Evolutionary conservation across 2,797 vertebrate species (phyloP).

Genomic region (Diplodus puntazzo): DNA sequence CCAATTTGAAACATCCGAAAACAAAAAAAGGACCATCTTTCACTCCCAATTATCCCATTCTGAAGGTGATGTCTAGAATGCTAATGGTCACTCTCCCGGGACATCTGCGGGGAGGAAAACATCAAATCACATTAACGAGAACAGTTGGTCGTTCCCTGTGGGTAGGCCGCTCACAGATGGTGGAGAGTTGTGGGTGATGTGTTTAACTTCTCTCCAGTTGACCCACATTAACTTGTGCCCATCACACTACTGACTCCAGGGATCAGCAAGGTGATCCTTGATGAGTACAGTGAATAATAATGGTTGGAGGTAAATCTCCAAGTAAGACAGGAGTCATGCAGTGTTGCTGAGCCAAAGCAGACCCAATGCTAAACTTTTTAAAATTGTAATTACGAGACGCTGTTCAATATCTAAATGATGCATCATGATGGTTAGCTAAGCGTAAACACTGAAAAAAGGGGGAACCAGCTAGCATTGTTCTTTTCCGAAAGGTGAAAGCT

Average conservation of each 20-base stretch:
- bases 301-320: neutral
- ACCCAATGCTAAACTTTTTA: neutral
- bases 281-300: slow-evolving; percentile 35
- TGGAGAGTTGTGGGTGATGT: slow-evolving; percentile 61
- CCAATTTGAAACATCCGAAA: slow-evolving; percentile 39
- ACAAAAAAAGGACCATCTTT: slow-evolving; percentile 42
- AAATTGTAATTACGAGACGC: too few species aligned
- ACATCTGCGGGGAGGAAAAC: slow-evolving; percentile 52
- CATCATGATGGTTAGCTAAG: neutral
- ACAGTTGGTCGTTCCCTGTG: slow-evolving; percentile 72
- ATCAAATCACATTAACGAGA: slow-evolving; percentile 73
- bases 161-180: slow-evolving; percentile 72
- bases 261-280: slow-evolving; percentile 43
- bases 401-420: neutral
- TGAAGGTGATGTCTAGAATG: slow-evolving; percentile 43
- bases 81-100: slow-evolving; percentile 68
- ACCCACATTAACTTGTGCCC: slow-evolving; percentile 66
- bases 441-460: neutral
- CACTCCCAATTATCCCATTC: slow-evolving; percentile 44
- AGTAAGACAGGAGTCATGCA: neutral
- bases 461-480: neutral
- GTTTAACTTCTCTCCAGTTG: slow-evolving; percentile 68
- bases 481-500: neutral
- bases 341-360: neutral
- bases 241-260: slow-evolving; percentile 44